A percentile compares a stretch with the other conserved stretches of the same genome.
These are phyloP conservation scores for Limnothrissa miodon DNA, from an alignment of 2,113 vertebrate species.

Conservation along the genomic window DNA sequence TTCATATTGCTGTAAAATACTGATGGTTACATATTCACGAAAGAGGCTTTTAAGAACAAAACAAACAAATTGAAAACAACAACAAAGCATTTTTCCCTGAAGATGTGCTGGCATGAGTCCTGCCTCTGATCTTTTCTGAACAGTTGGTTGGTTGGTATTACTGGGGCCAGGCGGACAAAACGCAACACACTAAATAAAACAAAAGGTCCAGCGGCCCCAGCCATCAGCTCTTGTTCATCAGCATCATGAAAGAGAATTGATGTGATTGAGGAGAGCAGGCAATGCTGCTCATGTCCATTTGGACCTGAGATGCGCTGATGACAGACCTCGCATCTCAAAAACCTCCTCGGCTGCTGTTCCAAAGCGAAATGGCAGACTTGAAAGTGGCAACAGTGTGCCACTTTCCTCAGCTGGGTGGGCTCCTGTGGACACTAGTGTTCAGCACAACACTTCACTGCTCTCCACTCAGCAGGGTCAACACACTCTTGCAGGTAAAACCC, in stretches of 20 bases:
- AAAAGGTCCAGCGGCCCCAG: neutral
- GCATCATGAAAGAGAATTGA: neutral
- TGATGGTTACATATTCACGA: slow-evolving; percentile 40
- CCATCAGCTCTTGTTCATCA: neutral
- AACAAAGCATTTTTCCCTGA: slow-evolving; percentile 17
- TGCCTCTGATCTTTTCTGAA: neutral
- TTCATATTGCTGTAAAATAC: slow-evolving; percentile 46
- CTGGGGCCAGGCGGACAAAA: neutral
- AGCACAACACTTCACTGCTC: slow-evolving; percentile 5
- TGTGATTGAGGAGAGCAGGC: neutral
- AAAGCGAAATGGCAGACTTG: neutral
- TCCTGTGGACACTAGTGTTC: neutral
- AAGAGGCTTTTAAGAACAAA: neutral
- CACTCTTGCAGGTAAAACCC: slow-evolving; percentile 1
- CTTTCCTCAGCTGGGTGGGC: neutral
- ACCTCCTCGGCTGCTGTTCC: neutral
- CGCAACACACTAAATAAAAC: neutral
- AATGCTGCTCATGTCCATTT: neutral
- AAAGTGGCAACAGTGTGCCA: neutral
- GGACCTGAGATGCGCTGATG: neutral
- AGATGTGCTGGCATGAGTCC: neutral
- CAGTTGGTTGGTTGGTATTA: neutral
- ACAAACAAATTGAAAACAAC: neutral
- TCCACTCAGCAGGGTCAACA: neutral
- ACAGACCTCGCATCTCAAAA: neutral